Base-by-base conservation (phyloP, 2,113 vertebrate genomes). In the Oryzias curvinotus region DNA sequence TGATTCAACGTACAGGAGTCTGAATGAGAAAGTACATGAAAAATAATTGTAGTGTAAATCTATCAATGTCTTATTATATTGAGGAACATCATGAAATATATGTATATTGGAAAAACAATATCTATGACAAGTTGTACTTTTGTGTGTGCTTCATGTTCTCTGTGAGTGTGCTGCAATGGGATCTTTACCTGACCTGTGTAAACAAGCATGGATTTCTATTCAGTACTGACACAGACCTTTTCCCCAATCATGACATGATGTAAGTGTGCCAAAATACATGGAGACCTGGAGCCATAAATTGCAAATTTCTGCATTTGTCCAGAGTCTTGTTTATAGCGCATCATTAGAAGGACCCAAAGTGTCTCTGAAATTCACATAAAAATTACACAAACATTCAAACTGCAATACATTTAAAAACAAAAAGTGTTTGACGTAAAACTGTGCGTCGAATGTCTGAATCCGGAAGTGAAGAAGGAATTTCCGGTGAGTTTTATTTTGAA, bases 31-130 rank as follows among this genome's bases (percentile, higher is more conserved):
- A 88, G 83, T 92, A 87, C 88, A 91, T 90, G 83, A 89, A 92
- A 89, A 92, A 89, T 90, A 89, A 88, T 87, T 91, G 91, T 93
- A 90, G 90, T 91, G 91, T 91, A 92, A 92, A 92, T 91, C 89
- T 89, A 90, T 92, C 90, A 92, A 90, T 92, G 91, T 93, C 90
- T 92, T 91, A 91, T 91, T 93, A 91, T 93, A 91, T 87, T 89
- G 91, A 92, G 91, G 90, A 93, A 91, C 90, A 92, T 92, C 87
- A 91, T 90, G 87, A 90, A 89, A 91, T 84, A 91, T 90, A 92
- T 92, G 90, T 91, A 92, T 90, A 89, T 90, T 87, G 84, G 85
- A 90, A 91, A 91, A 90, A 88, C 74, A 79, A 80, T 85, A 81
- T 84, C 88, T 84, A 76, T 72, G 81, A 77, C 60, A 82, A 78